Evolutionary conservation across 2,113 vertebrate species (phyloP).

Genomic region (Microcebus jonahi): DNA sequence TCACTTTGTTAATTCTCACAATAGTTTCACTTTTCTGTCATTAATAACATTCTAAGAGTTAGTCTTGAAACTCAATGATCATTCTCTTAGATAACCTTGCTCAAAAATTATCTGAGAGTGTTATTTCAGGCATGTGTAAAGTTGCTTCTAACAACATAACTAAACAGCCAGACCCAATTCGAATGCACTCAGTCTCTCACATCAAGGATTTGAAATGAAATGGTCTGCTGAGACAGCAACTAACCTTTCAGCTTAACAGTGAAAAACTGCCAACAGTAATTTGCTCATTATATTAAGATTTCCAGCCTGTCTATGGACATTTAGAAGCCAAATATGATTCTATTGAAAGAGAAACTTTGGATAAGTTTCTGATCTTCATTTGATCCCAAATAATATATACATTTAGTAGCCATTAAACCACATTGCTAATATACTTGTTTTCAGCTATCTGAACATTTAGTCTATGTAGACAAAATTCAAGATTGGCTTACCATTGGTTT

Average conservation of each 20-base stretch:
- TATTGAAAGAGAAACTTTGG: background rate
- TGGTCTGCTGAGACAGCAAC: slow-evolving; percentile 55
- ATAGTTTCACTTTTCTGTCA: background rate
- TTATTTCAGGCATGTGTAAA: background rate
- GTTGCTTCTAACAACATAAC: slow-evolving; percentile 32
- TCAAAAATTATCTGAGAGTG: background rate
- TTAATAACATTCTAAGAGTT: slow-evolving; percentile 37
- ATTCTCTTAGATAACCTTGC: background rate
- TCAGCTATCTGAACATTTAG: background rate
- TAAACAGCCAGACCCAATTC: slow-evolving; percentile 42
- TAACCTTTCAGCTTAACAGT: slow-evolving; percentile 1
- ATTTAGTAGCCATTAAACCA: background rate
- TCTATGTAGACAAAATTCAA: slow-evolving; percentile 23
- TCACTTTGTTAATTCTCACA: background rate
- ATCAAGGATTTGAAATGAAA: slow-evolving; percentile 57
- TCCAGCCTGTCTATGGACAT: slow-evolving; percentile 21
- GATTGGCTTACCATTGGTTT: background rate
- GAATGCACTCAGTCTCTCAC: slow-evolving; percentile 1
- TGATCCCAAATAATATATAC: slow-evolving; percentile 3
- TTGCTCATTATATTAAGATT: slow-evolving; percentile 40
- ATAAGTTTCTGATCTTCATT: slow-evolving; percentile 5
- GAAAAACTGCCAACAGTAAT: slow-evolving; percentile 50
- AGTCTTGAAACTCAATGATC: background rate
- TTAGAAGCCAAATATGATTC: slow-evolving; percentile 44
- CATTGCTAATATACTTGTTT: background rate